A percentile compares a stretch with the other conserved stretches of the same genome.
phyloP scores from a whole-genome alignment of 2,888 invertebrate species.

The Phyllotreta cruciferae region DNA sequence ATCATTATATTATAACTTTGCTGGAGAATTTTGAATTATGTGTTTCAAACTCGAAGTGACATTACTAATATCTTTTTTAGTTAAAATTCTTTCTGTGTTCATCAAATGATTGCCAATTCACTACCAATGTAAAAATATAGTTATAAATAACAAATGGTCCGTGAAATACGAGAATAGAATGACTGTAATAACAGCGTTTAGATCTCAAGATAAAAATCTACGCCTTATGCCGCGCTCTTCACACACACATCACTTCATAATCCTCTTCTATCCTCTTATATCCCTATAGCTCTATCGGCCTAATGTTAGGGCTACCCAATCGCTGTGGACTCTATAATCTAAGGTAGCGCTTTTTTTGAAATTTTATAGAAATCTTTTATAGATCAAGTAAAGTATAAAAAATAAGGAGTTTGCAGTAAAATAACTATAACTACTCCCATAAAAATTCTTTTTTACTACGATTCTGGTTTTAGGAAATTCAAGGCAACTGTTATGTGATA shows the following conservation, averaged over 20 bases:
- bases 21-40: no score
- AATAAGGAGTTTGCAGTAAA: no score
- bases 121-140: background rate
- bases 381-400: no score
- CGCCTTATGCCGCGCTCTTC: conserved; percentile 31
- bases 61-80: conserved; percentile 5
- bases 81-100: background rate
- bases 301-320: conserved; percentile 13
- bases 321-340: background rate
- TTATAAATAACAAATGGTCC: conserved; percentile 13
- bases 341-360: background rate
- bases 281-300: conserved; percentile 2
- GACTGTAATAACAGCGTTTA: conserved; percentile 38
- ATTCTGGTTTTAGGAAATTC: no score
- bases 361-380: no score
- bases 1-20: no score
- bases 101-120: background rate
- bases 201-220: conserved; percentile 37
- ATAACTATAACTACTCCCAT: no score
- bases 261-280: conserved; percentile 35
- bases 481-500: no score
- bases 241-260: conserved; percentile 33
- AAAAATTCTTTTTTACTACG: no score
- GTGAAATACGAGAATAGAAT: conserved; percentile 31
- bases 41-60: background rate